Evolutionary conservation across 2,888 invertebrate genomes (phyloP), one percentile per base, ranked within the genome.

Genomic region (Arctia plantaginis): DNA sequence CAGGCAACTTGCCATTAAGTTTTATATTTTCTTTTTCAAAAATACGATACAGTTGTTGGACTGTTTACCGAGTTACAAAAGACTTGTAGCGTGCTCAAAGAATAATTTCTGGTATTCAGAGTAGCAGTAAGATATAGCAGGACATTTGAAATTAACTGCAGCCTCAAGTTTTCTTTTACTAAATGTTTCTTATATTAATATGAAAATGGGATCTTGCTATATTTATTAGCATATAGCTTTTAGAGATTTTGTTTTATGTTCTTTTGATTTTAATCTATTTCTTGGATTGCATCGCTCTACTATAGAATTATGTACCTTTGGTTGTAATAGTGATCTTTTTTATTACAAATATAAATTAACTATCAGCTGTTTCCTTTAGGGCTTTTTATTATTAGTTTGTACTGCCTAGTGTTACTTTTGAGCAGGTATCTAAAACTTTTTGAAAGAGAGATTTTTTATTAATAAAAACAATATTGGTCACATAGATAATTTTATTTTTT

Each of bases 1-100:
- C 93, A 93, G 93, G 88, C 88, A 90, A 92, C 88, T 91, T 90
- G 83, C 84, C 82, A 82, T 88, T 89, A 85, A 86, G 83, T 89
- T 90, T 88, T 87, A 83, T 88, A 87, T 89, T 91, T 90, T 85
- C 85, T 87, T 87, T 86, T 84, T 83, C 76, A 78, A 80, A 78
- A 80, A 85, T 84, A 80, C 77, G 72, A 77, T 74, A 66, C 35
- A 41, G 69, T 72, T 77, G 77, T 75, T 81, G 82, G 77, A 75
- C 70, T 72, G 77, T 79, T 82, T 75, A 78, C 69, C 74, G 69
- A 75, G 73, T 79, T 74, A 76, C 74, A 83, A 77, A 62, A 75
- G 67, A 64, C 73, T 55, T 59, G 55, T 67, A 71, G 78, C 75
- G 72, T 78, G 66, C 67, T 78, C 15, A 70, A 75, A 77, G 55